phyloP scores from a whole-genome alignment of 2,888 invertebrate species.

The Agrilus mali region DNA sequence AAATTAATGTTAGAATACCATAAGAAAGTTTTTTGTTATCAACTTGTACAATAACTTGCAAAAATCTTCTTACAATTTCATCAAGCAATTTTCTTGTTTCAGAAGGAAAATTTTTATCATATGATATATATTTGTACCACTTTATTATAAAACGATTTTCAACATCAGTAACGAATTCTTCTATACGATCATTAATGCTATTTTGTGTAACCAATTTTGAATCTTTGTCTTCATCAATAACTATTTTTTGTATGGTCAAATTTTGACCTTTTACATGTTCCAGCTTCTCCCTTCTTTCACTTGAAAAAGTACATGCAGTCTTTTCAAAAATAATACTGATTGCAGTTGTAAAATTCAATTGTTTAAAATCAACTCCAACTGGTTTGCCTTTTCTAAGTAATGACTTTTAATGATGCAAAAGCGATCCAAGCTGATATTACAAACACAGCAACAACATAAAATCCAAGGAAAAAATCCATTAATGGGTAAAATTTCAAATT shows the following conservation, averaged over 20 bases:
- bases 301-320: slow-evolving; percentile 23
- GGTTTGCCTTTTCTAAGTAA: slow-evolving; percentile 41
- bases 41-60: slow-evolving; percentile 28
- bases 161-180: slow-evolving; percentile 32
- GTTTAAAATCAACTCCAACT: slow-evolving; percentile 20
- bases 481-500: slow-evolving; percentile 11
- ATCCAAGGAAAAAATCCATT: slow-evolving; percentile 32
- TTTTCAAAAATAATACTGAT: too few relatives aligned
- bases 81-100: slow-evolving; percentile 34
- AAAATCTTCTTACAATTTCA: slow-evolving; percentile 30
- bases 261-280: neutral
- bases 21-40: slow-evolving; percentile 32
- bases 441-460: slow-evolving; percentile 34
- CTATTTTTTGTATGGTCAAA: slow-evolving; percentile 1
- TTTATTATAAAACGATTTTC: slow-evolving; percentile 35
- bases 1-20: slow-evolving; percentile 39
- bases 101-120: slow-evolving; percentile 33
- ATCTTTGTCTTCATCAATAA: neutral
- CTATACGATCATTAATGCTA: slow-evolving; percentile 19
- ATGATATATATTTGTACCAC: slow-evolving; percentile 39
- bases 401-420: slow-evolving; percentile 41
- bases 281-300: too few relatives aligned
- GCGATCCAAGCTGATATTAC: slow-evolving; percentile 36
- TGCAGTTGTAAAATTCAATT: too few relatives aligned
- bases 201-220: slow-evolving; percentile 4